Conservation (phyloP, 2,113 vertebrate genomes). For the Physeter macrocephalus region DNA sequence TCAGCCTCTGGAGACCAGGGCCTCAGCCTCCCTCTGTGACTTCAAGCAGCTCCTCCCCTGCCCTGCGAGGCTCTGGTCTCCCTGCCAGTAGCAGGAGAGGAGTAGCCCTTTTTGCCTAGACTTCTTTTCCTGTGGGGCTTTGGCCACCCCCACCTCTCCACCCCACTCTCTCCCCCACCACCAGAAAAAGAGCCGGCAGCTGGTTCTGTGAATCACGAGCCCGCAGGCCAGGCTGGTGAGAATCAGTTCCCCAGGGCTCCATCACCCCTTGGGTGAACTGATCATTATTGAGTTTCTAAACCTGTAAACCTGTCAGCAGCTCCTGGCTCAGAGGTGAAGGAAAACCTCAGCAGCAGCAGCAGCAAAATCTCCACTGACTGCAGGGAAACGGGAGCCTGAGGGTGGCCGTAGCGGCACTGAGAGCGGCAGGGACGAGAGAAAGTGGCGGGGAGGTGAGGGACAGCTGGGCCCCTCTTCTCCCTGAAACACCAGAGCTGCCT, state of each 20-base stretch:
- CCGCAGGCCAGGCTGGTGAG: not conserved
- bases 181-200: not conserved
- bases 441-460: not conserved
- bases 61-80: not conserved
- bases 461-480: not conserved
- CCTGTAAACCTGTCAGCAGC: not conserved
- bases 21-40: not conserved
- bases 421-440: rapidly evolving
- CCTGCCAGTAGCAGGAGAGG: not conserved
- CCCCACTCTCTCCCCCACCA: not conserved
- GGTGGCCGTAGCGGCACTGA: rapidly evolving
- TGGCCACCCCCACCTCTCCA: not conserved
- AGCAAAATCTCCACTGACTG: not conserved
- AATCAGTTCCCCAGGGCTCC: not conserved
- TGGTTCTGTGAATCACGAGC: not conserved
- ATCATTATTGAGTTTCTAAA: slow-evolving; percentile 1
- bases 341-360: not conserved
- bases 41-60: not conserved
- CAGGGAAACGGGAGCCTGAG: not conserved
- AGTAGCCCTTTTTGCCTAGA: not conserved
- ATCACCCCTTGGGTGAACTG: not conserved
- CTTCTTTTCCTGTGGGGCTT: not conserved
- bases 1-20: not conserved
- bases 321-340: not conserved
- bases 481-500: not conserved